Percentiles rank a stretch among this genome's conserved stretches.
Conservation (phyloP, 2,113 vertebrate genomes). For the Gnathonemus echidnorhynchus region DNA sequence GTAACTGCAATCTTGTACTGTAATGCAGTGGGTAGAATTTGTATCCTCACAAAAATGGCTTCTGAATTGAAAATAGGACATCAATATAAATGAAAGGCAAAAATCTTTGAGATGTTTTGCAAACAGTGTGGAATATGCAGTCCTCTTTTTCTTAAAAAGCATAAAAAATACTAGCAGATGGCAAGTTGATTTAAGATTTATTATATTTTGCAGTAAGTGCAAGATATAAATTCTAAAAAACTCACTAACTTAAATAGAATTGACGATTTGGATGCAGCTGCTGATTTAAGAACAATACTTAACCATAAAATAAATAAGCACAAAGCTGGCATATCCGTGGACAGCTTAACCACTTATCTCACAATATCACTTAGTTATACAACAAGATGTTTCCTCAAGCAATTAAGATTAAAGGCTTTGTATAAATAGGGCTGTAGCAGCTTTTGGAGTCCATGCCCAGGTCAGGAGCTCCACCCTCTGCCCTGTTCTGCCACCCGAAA, state of each 20-base stretch:
- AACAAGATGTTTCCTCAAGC: neutral
- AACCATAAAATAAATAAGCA: neutral
- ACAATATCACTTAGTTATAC: neutral
- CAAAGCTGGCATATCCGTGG: neutral
- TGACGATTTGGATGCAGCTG: no score
- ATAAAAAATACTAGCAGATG: neutral
- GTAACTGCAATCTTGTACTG: neutral
- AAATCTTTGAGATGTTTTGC: neutral
- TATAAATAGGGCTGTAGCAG: neutral
- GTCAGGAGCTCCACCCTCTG: neutral
- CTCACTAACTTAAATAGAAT: neutral
- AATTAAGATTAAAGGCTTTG: slow-evolving; percentile 8
- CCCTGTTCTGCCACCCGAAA: neutral
- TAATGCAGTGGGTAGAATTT: neutral
- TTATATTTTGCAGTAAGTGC: no score
- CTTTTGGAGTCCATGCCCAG: neutral
- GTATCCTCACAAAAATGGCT: neutral
- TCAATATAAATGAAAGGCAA: neutral
- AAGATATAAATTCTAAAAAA: neutral
- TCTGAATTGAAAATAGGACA: neutral
- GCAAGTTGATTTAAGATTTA: neutral
- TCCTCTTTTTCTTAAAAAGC: neutral
- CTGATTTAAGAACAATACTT: neutral
- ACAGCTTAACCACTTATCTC: neutral
- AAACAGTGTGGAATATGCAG: neutral